These are phyloP conservation scores for Aphis gossypii DNA, from an alignment of 1,140 invertebrate genomes.

Conservation along the genomic window DNA sequence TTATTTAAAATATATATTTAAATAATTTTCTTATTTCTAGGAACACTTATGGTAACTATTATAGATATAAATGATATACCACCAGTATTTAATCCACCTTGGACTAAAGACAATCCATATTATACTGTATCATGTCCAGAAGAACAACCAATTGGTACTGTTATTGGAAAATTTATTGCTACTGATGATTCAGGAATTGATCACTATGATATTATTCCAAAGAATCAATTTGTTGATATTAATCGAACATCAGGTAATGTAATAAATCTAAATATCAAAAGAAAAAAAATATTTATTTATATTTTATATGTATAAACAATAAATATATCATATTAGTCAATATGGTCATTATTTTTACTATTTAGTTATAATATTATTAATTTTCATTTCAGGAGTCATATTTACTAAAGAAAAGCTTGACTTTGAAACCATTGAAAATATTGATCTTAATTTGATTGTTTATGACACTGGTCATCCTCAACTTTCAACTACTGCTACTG, in stretches of 20 bases:
- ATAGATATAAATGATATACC: conserved; percentile 79
- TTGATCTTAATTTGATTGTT: conserved; percentile 82
- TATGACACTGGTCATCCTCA: conserved; percentile 86
- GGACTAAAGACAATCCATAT: conserved; percentile 74
- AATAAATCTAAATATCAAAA: neutral
- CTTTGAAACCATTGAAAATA: conserved; percentile 78
- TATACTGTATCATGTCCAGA: conserved; percentile 79
- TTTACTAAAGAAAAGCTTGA: conserved; percentile 81
- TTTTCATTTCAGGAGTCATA: conserved; percentile 72
- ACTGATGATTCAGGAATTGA: conserved; percentile 86
- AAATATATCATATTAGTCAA: neutral
- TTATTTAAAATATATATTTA: neutral
- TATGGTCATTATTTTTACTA: neutral
- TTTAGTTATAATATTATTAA: conserved; percentile 28
- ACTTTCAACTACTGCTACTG: conserved; percentile 75
- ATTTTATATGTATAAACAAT: neutral
- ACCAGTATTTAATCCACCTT: conserved; percentile 74
- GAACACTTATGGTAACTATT: conserved; percentile 83
- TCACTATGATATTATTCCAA: conserved; percentile 75
- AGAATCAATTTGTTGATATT: conserved; percentile 79
- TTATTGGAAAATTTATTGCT: conserved; percentile 81
- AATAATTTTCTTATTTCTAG: conserved; percentile 65
- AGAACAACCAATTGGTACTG: conserved; percentile 82
- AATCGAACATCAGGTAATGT: conserved; percentile 74
- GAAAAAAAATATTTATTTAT: neutral